A percentile compares a stretch with the other conserved stretches of the same genome.
Conservation (phyloP, 1,140 invertebrate genomes). For the Brachionus angularis region DNA sequence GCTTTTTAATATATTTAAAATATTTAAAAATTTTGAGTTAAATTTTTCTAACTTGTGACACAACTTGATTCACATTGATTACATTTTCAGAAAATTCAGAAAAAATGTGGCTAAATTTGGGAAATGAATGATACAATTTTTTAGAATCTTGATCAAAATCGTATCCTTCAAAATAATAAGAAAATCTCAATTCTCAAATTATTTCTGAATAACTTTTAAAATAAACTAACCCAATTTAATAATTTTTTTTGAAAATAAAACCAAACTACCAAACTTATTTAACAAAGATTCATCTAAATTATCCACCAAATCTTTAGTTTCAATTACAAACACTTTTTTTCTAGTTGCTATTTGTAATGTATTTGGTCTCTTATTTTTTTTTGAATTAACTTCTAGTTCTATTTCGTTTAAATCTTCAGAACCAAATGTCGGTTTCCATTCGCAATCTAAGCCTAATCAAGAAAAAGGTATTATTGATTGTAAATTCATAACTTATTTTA, state of each 20-base stretch:
- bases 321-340: conserved; percentile 18
- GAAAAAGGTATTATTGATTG: neutral
- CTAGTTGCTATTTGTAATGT: conserved; percentile 39
- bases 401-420: conserved; percentile 24
- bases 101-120: conserved; percentile 22
- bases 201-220: too few species aligned
- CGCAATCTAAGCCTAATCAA: conserved; percentile 31
- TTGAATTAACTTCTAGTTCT: neutral
- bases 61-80: conserved; percentile 36
- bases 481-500: neutral
- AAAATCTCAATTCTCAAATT: too few species aligned
- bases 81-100: conserved; percentile 25
- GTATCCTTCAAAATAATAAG: too few species aligned
- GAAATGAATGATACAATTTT: conserved; percentile 35
- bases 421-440: conserved; percentile 40
- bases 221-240: conserved; percentile 32
- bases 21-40: too few species aligned
- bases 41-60: conserved; percentile 6
- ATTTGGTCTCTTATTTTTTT: conserved; percentile 14
- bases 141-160: conserved; percentile 40
- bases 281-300: neutral
- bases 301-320: conserved; percentile 19
- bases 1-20: too few species aligned
- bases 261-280: conserved; percentile 2
- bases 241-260: conserved; percentile 35